Base-by-base conservation (phyloP, 2,113 vertebrate species). In the Erythrolamprus reginae region DNA sequence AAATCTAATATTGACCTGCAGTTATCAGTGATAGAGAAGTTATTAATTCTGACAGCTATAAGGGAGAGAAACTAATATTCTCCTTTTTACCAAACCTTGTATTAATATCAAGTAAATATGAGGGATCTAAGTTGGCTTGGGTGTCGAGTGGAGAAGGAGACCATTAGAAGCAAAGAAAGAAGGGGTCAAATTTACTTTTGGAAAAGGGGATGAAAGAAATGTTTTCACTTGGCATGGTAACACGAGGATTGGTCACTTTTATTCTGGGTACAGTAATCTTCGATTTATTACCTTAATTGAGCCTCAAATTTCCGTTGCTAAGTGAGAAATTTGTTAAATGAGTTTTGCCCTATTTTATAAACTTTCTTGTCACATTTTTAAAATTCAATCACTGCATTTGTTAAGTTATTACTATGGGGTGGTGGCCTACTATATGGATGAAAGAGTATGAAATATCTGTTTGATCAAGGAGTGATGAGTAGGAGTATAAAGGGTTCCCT, bases 1-100 rank as follows among this genome's bases (percentile, higher is more conserved):
- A 97, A 96, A 97, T 97, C 97, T 97, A 96, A 97, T 97, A 97
- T 97, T 97, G 97, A 97, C 97, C 97, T 89, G 95, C 95, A 97
- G 97, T 97, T 97, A 97, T 98, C 97, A 96, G 96, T 97, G 97
- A 96, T 97, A 96, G 96, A 97, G 96, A 97, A 97, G 97, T 98
- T 98, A 98, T 97, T 98, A 97, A 98, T 97, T 97, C 96, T 98
- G 97, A 97, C 97, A 97, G 97, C 96, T 97, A 97, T 96, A 98
- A 97, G 97, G 96, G 96, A 97, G 96, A 97, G 97, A 97, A 97
- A 97, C 96, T 97, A 97, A 98, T 97, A 97, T 97, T 97, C 97
- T 96, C 93, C 95, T 97, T 84, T 97, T 97, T 97, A 97, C 97
- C 97, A 97, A 96, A 97, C 96, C 96, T 97, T 97, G 97, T 97